Conservation (phyloP, 2,113 vertebrate genomes). For the Paramormyrops kingsleyae region DNA sequence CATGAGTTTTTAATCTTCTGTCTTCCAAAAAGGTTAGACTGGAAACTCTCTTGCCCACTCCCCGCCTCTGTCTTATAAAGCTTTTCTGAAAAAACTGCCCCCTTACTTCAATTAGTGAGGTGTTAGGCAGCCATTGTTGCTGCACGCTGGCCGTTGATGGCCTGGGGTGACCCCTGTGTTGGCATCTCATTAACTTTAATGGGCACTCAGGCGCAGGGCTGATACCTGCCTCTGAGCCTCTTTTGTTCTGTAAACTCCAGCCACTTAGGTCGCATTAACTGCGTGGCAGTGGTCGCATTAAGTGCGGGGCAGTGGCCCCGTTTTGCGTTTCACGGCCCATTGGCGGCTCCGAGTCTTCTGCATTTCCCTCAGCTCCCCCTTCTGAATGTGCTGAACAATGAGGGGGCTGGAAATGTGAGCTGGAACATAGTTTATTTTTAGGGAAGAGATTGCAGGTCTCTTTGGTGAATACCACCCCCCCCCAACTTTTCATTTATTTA, state of each 20-base stretch:
- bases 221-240: constrained; percentile 29
- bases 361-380: neutral
- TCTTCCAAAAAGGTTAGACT: neutral
- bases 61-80: neutral
- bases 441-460: neutral
- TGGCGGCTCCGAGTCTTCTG: neutral
- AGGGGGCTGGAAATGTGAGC: neutral
- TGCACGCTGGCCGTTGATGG: constrained; percentile 65
- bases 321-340: constrained; percentile 33
- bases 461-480: neutral
- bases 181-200: constrained; percentile 68
- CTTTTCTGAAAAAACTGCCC: constrained; percentile 33
- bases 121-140: constrained; percentile 71
- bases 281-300: neutral
- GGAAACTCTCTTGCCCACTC: neutral
- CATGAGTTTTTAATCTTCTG: neutral
- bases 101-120: constrained; percentile 66
- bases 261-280: neutral
- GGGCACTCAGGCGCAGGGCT: constrained; percentile 45
- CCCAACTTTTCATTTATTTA: neutral
- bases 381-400: neutral
- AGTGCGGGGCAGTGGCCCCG: neutral
- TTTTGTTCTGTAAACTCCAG: constrained; percentile 20
- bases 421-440: neutral
- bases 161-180: constrained; percentile 66